phyloP scores from a whole-genome alignment of 2,888 invertebrate genomes.

The Uropetala carovei region DNA sequence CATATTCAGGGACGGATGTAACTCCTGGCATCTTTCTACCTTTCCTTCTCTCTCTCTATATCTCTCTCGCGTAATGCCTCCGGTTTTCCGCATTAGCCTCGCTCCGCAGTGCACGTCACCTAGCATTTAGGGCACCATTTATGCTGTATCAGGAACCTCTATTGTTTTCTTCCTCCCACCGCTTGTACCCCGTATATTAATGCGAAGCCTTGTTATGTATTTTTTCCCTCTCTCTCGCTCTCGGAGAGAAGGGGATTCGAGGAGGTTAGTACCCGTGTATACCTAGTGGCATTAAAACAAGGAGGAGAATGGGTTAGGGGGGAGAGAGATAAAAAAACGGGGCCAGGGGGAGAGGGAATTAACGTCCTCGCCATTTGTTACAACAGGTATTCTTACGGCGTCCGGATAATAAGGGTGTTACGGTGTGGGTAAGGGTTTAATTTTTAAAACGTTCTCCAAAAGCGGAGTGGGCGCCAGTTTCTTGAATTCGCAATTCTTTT shows the following conservation, averaged over 20 bases:
- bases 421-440: conserved; percentile 8
- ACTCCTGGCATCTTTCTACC: neutral
- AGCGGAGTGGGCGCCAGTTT: neutral
- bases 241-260: neutral
- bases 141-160: neutral
- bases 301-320: no score
- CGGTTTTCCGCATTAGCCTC: no score
- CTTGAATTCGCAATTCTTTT: conserved; percentile 20
- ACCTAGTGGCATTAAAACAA: neutral
- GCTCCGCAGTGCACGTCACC: neutral
- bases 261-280: neutral
- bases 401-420: conserved; percentile 10
- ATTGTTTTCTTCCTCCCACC: neutral
- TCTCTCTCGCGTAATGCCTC: neutral
- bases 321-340: no score
- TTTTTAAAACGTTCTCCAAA: conserved; percentile 8
- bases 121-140: neutral
- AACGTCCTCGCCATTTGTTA: neutral
- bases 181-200: neutral
- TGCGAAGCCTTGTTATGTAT: neutral
- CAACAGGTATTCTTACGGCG: conserved; percentile 13
- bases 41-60: neutral
- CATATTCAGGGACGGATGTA: no score
- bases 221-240: no score
- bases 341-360: neutral